Evolutionary conservation across 1,140 invertebrate species (phyloP).

Genomic region (Drosophila lacteicornis): DNA sequence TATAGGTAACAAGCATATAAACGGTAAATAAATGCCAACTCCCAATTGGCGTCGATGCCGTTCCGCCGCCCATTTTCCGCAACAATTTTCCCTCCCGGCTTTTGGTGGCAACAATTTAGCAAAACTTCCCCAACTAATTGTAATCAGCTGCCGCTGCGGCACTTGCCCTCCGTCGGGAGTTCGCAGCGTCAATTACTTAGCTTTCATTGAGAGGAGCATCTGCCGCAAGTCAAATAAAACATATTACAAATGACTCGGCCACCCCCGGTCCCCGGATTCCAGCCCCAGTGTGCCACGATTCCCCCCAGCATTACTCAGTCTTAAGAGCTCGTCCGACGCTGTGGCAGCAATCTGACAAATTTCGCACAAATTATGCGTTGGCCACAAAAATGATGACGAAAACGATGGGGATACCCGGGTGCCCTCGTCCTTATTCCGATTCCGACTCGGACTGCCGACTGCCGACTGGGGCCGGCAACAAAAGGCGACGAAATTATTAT

Average conservation of each 20-base stretch:
- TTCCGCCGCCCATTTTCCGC: constrained; percentile 22
- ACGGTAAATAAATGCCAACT: constrained; percentile 30
- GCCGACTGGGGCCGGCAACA: constrained; percentile 51
- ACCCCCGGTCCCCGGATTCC: neutral
- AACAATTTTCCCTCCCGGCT: constrained; percentile 34
- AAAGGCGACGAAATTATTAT: constrained; percentile 83
- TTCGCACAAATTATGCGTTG: constrained; percentile 80
- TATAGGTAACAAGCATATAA: constrained; percentile 45
- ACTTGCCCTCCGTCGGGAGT: constrained; percentile 30
- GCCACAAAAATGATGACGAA: constrained; percentile 75
- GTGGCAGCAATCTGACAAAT: constrained; percentile 81
- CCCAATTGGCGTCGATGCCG: constrained; percentile 27
- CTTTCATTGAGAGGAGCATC: constrained; percentile 66
- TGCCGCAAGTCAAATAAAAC: constrained; percentile 82
- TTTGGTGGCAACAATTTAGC: constrained; percentile 35
- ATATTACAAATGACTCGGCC: constrained; percentile 72
- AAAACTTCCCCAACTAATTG: constrained; percentile 45
- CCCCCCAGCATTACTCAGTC: constrained; percentile 66
- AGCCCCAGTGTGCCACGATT: constrained; percentile 6
- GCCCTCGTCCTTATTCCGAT: neutral
- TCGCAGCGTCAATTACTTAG: constrained; percentile 58
- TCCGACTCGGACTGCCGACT: neutral
- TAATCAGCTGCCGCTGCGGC: constrained; percentile 34
- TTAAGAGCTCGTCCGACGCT: constrained; percentile 63
- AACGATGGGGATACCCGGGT: constrained; percentile 21